Conservation (phyloP, 2,888 invertebrate species). For the Hypselothyrea guttata region DNA sequence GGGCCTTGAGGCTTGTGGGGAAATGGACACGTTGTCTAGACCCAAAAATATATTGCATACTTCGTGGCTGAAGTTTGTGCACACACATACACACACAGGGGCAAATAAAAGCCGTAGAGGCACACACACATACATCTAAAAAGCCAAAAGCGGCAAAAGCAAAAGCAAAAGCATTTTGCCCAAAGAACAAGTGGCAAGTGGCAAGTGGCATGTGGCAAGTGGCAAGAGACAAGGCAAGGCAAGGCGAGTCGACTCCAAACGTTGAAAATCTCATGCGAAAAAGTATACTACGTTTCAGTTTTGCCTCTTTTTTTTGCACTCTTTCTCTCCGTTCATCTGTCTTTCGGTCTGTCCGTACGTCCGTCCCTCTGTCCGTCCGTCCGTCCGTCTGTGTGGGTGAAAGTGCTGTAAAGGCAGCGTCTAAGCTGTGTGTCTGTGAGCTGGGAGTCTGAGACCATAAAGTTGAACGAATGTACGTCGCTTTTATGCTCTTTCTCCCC, state of each 20-base stretch:
- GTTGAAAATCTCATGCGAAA: conserved; percentile 68
- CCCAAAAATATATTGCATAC: conserved; percentile 75
- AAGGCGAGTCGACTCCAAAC: conserved; percentile 48
- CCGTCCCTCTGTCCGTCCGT: conserved; percentile 10
- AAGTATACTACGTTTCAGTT: conserved; percentile 64
- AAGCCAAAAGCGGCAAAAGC: conserved; percentile 55
- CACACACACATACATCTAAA: conserved; percentile 19
- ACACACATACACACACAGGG: conserved; percentile 36
- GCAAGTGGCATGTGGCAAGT: conserved; percentile 45
- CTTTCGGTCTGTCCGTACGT: conserved; percentile 1
- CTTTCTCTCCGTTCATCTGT: conserved; percentile 25
- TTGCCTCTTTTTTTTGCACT: conserved; percentile 34
- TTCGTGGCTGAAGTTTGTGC: conserved; percentile 64
- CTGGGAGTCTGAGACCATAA: conserved; percentile 28
- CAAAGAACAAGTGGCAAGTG: conserved; percentile 56
- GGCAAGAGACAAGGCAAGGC: conserved; percentile 31
- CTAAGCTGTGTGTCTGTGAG: conserved; percentile 50
- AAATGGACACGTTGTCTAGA: conserved; percentile 55
- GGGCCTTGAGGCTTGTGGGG: too few species aligned
- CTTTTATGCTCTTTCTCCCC: conserved; percentile 13
- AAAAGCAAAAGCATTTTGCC: conserved; percentile 43
- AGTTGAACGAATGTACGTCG: conserved; percentile 65
- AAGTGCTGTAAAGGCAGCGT: conserved; percentile 66
- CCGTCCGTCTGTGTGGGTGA: conserved; percentile 46
- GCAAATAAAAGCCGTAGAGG: too few species aligned